Evolutionary conservation across 2,113 vertebrate species (phyloP).

Genomic region (Bambusicola thoracicus): DNA sequence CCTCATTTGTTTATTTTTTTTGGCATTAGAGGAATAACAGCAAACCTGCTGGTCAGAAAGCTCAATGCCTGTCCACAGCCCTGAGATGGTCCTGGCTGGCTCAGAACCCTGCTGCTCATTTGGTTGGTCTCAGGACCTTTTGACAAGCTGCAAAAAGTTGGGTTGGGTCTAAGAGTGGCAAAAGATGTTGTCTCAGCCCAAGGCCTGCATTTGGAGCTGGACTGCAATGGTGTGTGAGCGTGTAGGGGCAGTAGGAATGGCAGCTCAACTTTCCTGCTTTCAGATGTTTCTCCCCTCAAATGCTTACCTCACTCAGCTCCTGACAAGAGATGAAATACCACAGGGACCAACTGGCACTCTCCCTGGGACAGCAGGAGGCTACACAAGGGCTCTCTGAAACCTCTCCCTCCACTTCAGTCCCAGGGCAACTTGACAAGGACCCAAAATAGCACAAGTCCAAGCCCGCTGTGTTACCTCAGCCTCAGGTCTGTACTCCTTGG

Average conservation of each 20-base stretch:
- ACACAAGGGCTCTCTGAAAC: neutral
- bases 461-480: no score
- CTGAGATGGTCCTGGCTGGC: neutral
- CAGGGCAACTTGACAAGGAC: neutral
- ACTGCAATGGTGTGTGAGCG: accelerated
- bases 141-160: neutral
- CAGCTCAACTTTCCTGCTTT: neutral
- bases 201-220: neutral
- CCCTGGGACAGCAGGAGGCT: neutral
- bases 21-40: neutral
- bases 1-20: slow-evolving; percentile 4
- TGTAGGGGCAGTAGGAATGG: neutral
- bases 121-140: neutral
- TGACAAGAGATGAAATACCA: neutral
- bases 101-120: neutral
- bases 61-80: slow-evolving; percentile 10
- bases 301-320: neutral
- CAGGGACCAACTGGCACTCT: slow-evolving; percentile 50
- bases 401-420: accelerated
- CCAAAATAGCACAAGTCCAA: neutral
- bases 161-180: neutral
- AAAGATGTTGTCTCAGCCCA: neutral
- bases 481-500: neutral
- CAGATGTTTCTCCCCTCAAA: neutral
- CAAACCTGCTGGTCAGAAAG: neutral